These are phyloP conservation scores for Arremon brunneinucha DNA, from an alignment of 2,797 vertebrate species.

Conservation along the genomic window DNA sequence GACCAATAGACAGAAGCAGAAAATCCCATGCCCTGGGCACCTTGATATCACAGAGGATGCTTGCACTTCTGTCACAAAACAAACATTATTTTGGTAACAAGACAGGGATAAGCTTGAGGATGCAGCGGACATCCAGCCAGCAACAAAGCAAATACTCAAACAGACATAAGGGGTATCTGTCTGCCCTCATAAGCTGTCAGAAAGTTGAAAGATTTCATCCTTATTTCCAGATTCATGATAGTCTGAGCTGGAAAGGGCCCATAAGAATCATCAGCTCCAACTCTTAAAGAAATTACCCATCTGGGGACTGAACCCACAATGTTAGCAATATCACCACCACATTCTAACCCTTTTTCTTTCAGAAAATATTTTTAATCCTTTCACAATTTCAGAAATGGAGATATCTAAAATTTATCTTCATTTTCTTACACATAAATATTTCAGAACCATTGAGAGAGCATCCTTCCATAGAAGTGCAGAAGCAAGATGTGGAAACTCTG, in stretches of 20 bases:
- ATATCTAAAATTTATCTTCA: background rate
- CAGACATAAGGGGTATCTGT: background rate
- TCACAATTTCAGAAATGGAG: background rate
- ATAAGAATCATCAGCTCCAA: background rate
- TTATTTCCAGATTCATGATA: background rate
- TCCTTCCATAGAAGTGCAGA: background rate
- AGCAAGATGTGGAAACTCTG: rapidly evolving
- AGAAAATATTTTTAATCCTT: background rate
- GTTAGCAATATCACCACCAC: background rate
- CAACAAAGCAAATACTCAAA: background rate
- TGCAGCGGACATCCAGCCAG: background rate
- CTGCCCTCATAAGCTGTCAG: background rate
- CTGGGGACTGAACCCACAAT: background rate
- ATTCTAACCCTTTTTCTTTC: background rate
- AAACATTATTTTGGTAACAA: background rate
- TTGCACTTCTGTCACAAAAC: rapidly evolving
- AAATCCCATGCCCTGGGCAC: background rate
- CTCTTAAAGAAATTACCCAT: background rate
- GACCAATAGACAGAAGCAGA: background rate
- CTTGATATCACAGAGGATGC: background rate
- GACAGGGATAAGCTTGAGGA: background rate
- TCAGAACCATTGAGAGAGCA: background rate
- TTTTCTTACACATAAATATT: background rate
- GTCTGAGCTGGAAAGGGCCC: background rate
- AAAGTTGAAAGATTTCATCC: background rate